Base-by-base conservation (phyloP, 2,113 vertebrate species). In the Hirundichthys speculiger region DNA sequence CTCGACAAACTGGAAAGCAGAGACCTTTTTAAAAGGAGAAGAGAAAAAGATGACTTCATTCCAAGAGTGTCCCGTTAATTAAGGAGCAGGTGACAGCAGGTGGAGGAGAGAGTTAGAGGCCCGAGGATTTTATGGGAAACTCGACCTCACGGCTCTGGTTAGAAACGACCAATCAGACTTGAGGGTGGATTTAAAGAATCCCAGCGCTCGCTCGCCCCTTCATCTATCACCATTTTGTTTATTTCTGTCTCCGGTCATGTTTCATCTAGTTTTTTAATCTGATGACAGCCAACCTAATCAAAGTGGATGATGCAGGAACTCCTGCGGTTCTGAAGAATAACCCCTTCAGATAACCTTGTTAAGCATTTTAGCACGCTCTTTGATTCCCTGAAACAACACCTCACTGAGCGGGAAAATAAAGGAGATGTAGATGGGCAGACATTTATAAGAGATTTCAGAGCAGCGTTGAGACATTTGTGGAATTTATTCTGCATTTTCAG, bases 251-350 rank as follows among this genome's bases (percentile, higher is more conserved):
- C 3, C 49, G 19, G 15, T 53, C 49, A 39, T 25, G 48, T 3
- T 65, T 67, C 16, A 59, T 65, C 24, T 38, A 20, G 54, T n/a
- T 48, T 16, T 22, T 51, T 45, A 57, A 69, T 64, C 24, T 47
- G 41, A 60, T 70, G 52, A 65, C 19, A 52, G 16, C 53, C 54
- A 76, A 69, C 58, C 38, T 73, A 38, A 79, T 79, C 50, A 61
- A 57, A 58, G 1, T 11, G 56, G 24, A 24, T 34, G 11, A 10
- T 34, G 6, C 30, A 34, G 30, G 11, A 7, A 9, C 30, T 10
- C 30, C 30, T 2, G 30, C 30, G 11, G 30, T 1, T 34, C 11
- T 34, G 7, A 3, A 1, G 6, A 34, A 10, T 34, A 10, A 34
- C 30, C 30, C 30, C 30, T 22, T 49, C 20, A 24, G 13, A 49